A percentile compares a stretch with the other conserved stretches of the same genome.
Conservation (phyloP, 2,888 invertebrate genomes). For the Myopa tessellatipennis region DNA sequence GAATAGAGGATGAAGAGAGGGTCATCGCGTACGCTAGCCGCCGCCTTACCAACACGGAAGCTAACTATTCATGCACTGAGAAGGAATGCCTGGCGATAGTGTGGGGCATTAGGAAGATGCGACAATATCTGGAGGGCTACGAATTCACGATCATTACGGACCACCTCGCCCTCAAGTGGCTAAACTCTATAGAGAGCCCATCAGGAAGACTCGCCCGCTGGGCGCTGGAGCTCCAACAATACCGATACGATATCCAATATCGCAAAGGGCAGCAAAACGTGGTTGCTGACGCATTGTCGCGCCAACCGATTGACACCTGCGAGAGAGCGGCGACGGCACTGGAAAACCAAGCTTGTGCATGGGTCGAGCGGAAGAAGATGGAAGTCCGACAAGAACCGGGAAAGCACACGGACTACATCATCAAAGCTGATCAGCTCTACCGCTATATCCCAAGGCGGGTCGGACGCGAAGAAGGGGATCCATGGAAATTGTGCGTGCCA, state of each 20-base stretch:
- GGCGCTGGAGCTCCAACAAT: conserved; percentile 18
- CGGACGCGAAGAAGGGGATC: neutral
- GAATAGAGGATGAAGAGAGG: neutral
- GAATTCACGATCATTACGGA: too few relatives aligned
- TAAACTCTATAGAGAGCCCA: neutral
- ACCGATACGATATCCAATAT: neutral
- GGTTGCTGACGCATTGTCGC: conserved; percentile 22
- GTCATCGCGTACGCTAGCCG: too few relatives aligned
- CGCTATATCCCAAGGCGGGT: neutral
- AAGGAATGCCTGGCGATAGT: too few relatives aligned
- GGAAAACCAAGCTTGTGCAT: neutral
- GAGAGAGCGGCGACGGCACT: neutral
- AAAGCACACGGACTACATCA: neutral
- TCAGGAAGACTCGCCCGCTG: conserved; percentile 16
- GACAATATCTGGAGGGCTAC: too few relatives aligned
- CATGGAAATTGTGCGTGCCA: conserved; percentile 24
- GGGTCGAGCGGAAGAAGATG: neutral
- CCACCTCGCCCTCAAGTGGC: too few relatives aligned
- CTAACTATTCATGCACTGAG: too few relatives aligned
- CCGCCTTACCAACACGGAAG: too few relatives aligned
- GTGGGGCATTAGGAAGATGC: too few relatives aligned
- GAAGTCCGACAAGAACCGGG: neutral
- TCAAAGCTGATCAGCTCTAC: neutral
- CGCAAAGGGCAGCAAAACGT: conserved; percentile 22
- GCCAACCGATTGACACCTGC: neutral